Conservation (phyloP, 1,140 invertebrate genomes). For the Drosophila gunungcola region DNA sequence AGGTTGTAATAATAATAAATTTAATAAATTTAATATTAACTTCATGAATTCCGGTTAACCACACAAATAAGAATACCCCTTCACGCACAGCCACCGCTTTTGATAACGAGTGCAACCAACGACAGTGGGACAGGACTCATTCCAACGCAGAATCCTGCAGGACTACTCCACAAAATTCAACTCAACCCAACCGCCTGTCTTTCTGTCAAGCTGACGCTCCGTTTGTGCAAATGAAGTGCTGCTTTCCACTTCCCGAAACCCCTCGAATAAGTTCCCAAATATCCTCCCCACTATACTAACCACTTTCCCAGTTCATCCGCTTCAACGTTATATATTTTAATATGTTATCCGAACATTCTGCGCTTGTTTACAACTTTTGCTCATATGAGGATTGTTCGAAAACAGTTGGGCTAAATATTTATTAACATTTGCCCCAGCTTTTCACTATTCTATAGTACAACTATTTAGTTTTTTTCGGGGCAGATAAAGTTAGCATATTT, state of each 20-base stretch:
- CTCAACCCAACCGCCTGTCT: background rate
- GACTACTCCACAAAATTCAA: background rate
- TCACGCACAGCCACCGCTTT: background rate
- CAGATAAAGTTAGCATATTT: conserved; percentile 43
- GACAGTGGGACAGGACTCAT: conserved; percentile 15
- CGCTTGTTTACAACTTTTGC: conserved; percentile 64
- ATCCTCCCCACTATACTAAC: background rate
- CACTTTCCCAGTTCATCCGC: background rate
- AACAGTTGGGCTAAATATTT: conserved; percentile 68
- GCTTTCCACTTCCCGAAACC: background rate
- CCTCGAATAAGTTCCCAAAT: background rate
- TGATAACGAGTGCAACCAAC: conserved; percentile 33
- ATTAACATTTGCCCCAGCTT: conserved; percentile 58
- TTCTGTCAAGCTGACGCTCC: conserved; percentile 55
- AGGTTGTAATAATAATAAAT: too few species aligned
- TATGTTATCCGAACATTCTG: conserved; percentile 58
- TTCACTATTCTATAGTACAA: conserved; percentile 1
- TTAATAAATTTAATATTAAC: background rate
- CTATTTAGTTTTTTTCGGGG: conserved; percentile 20
- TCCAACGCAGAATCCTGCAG: conserved; percentile 13
- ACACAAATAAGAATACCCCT: background rate
- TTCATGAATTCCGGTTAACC: background rate
- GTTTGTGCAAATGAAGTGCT: conserved; percentile 57
- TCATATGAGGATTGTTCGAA: conserved; percentile 66
- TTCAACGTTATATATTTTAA: conserved; percentile 64